These are phyloP conservation scores for Gasterosteus nipponicus DNA, from an alignment of 2,113 vertebrate genomes.

Conservation along the genomic window DNA sequence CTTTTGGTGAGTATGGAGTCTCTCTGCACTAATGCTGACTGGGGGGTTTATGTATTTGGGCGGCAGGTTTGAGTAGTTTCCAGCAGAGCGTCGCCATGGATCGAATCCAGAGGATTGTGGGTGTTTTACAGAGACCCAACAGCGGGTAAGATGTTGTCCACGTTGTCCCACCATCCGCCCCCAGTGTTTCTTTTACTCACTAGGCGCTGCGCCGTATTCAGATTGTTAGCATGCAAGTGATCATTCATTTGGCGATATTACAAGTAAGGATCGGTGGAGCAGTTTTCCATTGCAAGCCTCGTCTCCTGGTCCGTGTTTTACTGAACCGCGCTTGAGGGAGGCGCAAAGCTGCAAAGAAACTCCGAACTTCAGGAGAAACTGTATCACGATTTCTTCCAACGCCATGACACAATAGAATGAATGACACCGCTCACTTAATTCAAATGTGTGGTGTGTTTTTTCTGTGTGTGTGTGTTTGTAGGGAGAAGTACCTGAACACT, in stretches of 20 bases:
- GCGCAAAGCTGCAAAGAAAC: constrained; percentile 38
- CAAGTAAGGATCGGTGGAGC: not conserved
- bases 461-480: constrained; percentile 50
- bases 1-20: not conserved
- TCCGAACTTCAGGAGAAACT: constrained; percentile 6
- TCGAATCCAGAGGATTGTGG: constrained; percentile 92
- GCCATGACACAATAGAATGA: not conserved
- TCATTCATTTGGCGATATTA: constrained; percentile 15
- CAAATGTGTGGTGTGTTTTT: not conserved
- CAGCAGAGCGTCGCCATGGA: constrained; percentile 97
- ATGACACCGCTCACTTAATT: not conserved
- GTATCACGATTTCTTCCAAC: constrained; percentile 7
- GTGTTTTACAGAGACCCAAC: constrained; percentile 89
- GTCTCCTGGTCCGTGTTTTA: constrained; percentile 45
- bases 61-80: constrained; percentile 90
- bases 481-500: constrained; percentile 89
- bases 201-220: not conserved
- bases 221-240: not conserved
- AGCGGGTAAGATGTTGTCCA: constrained; percentile 84
- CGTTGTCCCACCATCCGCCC: not conserved
- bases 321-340: constrained; percentile 33
- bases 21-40: constrained; percentile 37
- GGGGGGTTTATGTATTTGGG: constrained; percentile 62
- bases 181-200: not conserved
- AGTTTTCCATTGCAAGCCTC: constrained; percentile 34